Base-by-base conservation (phyloP, 30 jellyfish, hydroid and myxozoan genomes). In the Hydractinia echinata region DNA sequence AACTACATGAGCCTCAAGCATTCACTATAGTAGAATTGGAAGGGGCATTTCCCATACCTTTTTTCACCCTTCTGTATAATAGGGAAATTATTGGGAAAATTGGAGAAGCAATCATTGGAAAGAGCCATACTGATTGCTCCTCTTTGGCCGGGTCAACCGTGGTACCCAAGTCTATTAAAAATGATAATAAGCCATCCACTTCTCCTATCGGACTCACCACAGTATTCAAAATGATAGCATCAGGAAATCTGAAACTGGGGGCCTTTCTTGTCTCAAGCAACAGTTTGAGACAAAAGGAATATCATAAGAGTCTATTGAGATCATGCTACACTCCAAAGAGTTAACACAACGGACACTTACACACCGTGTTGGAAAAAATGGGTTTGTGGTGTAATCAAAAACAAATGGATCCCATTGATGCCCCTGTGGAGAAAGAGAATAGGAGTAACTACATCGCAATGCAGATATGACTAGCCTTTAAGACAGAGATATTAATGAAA, bases 1-100 rank as follows among this genome's bases (percentile, higher is more conserved):
- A n/a, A 53, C 10, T 78, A 78, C 72, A 78, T 78, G 82, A 18
- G 66, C 81, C 19, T 67, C 54, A 78, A 78, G 60, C 77, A 8
- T 54, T 81, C 86, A 60, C 86, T 78, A 48, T 68, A 14, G 9
- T 81, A 78, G 76, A 78, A 78, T 53, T 78, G 86, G 86, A 58
- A 49, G 73, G 61, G 44, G 58, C 81, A 18, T 10, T 52, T 54
- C 82, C 86, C 86, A 44, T 78, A 78, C 54, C 55, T 68, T 7
- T 78, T 78, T 44, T 81, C 84, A 7, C 86, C 86, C 44, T 78
- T 78, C 81, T 52, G 76, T 81, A 81, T 78, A 48, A 78, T n/a
- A 60, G 86, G 86, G 48, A 67, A 60, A 81, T 39, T 68, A 6
- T 68, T 78, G 61, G 18, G 54, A 53, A 78, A 54, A 53, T 51